Base-by-base conservation (phyloP, 2,113 vertebrate species). In the Trichechus manatus region DNA sequence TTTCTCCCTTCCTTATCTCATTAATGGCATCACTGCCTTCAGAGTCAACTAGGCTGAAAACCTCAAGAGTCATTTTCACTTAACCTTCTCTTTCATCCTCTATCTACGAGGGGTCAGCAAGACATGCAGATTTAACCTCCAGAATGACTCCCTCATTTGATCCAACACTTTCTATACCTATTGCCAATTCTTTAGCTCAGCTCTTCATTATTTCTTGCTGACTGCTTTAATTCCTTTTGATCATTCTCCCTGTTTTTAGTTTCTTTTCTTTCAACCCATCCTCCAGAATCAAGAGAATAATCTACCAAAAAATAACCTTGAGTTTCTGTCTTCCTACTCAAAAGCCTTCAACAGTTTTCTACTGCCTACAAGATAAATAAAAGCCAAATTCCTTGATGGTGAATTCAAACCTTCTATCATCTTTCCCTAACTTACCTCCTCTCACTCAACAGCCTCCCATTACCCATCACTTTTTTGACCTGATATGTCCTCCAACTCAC, bases 41-140 rank as follows among this genome's bases (percentile, higher is more conserved):
- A 68, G 72, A 96, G 33, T 92, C 95, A 93, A 84, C 77, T 25
- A 92, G 66, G 94, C 81, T 95, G 85, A 97, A 97, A 97, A 97
- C 96, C 96, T 96, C 97, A 97, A 96, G 74, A 90, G 77, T 87
- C 87, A 97, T 96, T 98, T 97, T 97, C 96, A 97, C 92, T 97
- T 92, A 93, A 74, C 27, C 66, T 95, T 95, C 84, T 88, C 53
- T 92, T 90, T 88, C 78, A 81, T 86, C 42, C 50, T 84, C 29
- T 92, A 5, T 53, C 70, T 84, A 63, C 77, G 47, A 93, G 66
- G 68, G 80, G 29, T 83, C 86, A 74, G 9, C 19, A 50, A 59
- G 59, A 68, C 29, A 70, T 93, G 29, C 1, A 89, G 39, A 75
- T 78, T 63, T 93, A 61, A 87, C 36, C 64, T 93, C 72, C 84